Percentiles rank a stretch among this genome's conserved stretches.
These are phyloP conservation scores for Netelia virgata DNA, from an alignment of 2,888 invertebrate genomes.

Conservation along the genomic window DNA sequence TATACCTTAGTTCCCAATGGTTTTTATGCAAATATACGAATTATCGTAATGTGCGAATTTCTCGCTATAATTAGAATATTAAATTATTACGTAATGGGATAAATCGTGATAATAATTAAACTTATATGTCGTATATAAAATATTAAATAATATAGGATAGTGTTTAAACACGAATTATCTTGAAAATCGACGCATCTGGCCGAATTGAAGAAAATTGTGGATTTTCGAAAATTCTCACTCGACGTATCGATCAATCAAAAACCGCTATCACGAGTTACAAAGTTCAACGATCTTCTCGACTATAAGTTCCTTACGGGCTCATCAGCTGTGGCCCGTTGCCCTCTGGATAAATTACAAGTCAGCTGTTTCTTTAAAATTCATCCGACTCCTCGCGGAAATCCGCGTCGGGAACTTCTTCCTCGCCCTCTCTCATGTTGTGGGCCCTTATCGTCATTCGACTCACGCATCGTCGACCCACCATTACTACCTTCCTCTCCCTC, in stretches of 20 bases:
- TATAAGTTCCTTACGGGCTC: background rate
- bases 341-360: conserved; percentile 71
- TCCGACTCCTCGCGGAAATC: conserved; percentile 77
- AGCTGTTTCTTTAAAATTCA: conserved; percentile 79
- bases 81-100: too few species aligned
- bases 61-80: too few species aligned
- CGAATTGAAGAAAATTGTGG: background rate
- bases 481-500: conserved; percentile 46
- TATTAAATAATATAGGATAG: too few species aligned
- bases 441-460: conserved; percentile 66
- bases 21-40: too few species aligned
- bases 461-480: conserved; percentile 46
- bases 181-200: background rate
- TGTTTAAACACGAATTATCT: too few species aligned
- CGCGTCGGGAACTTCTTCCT: conserved; percentile 73
- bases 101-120: too few species aligned
- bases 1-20: too few species aligned
- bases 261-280: background rate
- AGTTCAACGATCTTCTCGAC: conserved; percentile 51
- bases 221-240: background rate
- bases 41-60: too few species aligned
- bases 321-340: conserved; percentile 47
- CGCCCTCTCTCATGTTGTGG: conserved; percentile 50
- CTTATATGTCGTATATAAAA: too few species aligned
- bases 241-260: background rate